These are phyloP conservation scores for Eclectus roratus DNA, from an alignment of 2,113 vertebrate genomes.

Conservation along the genomic window DNA sequence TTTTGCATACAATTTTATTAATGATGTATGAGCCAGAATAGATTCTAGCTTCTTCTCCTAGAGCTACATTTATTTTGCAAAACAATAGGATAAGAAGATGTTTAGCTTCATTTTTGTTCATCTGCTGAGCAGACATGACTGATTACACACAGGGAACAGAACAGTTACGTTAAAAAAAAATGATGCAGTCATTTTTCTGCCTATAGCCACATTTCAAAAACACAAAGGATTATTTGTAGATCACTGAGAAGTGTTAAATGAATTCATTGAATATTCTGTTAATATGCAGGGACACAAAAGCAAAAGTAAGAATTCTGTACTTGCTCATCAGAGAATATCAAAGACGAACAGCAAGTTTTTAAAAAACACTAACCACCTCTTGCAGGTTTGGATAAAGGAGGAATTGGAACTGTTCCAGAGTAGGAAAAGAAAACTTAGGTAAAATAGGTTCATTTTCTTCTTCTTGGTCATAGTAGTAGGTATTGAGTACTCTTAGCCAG, in stretches of 20 bases:
- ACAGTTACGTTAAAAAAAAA: slow-evolving; percentile 53
- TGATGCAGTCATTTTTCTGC: slow-evolving; percentile 45
- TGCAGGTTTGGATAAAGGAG: background rate
- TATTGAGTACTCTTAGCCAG: background rate
- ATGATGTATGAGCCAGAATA: slow-evolving; percentile 31
- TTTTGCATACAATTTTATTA: slow-evolving; percentile 35
- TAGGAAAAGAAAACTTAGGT: background rate
- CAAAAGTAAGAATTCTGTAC: slow-evolving; percentile 34
- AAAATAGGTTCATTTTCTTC: background rate
- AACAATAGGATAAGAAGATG: slow-evolving; percentile 48
- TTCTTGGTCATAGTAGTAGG: background rate
- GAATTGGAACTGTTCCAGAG: background rate
- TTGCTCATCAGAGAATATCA: slow-evolving; percentile 36
- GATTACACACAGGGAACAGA: slow-evolving; percentile 40
- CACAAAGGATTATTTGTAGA: slow-evolving; percentile 69
- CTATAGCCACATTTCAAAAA: slow-evolving; percentile 47
- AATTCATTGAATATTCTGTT: slow-evolving; percentile 64
- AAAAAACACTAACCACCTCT: background rate
- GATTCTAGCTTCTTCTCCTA: slow-evolving; percentile 11
- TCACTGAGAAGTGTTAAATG: slow-evolving; percentile 63
- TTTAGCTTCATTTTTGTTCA: slow-evolving; percentile 65
- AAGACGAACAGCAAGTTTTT: background rate
- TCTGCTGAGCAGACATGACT: slow-evolving; percentile 54
- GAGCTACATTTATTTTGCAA: slow-evolving; percentile 57
- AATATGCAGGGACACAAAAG: slow-evolving; percentile 39